phyloP scores from a whole-genome alignment of 2,888 invertebrate species.

The Luffia ferchaultella region DNA sequence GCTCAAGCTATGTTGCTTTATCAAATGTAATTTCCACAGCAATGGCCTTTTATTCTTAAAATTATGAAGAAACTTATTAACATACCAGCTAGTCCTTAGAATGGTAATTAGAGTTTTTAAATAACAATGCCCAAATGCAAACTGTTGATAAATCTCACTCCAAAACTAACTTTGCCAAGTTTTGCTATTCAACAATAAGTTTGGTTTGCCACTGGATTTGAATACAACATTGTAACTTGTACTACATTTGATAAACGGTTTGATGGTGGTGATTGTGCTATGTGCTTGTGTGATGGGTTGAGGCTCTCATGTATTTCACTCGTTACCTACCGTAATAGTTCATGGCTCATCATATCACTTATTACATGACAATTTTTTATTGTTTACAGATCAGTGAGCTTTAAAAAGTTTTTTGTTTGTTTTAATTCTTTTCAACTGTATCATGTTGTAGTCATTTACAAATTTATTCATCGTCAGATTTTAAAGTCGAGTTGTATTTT shows the following conservation, averaged over 20 bases:
- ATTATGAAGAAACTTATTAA: slow-evolving; percentile 24
- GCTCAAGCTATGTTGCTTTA: slow-evolving; percentile 44
- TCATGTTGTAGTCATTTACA: neutral
- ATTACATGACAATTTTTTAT: too few species aligned
- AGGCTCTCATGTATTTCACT: neutral
- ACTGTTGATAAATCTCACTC: neutral
- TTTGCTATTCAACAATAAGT: neutral
- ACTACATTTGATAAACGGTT: too few species aligned
- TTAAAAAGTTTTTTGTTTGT: too few species aligned
- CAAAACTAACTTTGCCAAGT: neutral
- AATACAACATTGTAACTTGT: too few species aligned
- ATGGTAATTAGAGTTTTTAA: slow-evolving; percentile 2
- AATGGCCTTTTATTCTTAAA: slow-evolving; percentile 26
- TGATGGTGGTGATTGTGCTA: neutral
- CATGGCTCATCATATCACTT: too few species aligned
- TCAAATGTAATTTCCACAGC: slow-evolving; percentile 28
- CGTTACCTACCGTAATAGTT: too few species aligned
- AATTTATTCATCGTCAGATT: neutral
- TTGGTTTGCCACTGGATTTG: slow-evolving; percentile 1
- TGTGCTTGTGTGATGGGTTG: neutral
- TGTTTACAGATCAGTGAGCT: too few species aligned
- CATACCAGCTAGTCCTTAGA: slow-evolving; percentile 37
- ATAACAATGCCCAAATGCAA: slow-evolving; percentile 1
- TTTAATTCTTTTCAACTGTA: neutral
- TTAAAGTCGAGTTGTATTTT: neutral